Base-by-base conservation (phyloP, 1,140 invertebrate species). In the Ceratosolen fusciceps region DNA sequence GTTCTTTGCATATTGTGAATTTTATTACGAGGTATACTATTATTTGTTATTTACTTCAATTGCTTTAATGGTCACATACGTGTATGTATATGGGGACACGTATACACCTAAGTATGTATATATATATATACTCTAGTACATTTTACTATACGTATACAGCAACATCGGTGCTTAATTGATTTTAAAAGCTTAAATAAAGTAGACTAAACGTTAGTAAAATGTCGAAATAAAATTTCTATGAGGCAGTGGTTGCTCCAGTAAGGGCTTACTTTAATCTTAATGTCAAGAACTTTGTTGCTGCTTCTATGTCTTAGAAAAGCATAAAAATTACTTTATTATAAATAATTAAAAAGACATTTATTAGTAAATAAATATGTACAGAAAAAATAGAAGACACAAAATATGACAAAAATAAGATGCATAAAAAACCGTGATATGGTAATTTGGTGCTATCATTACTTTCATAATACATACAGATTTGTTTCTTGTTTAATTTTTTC, bases 201-300 rank as follows among this genome's bases (percentile, higher is more conserved):
- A 67, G 34, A 62, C 62, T 21, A 77, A 78, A 60, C n/a, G 2
- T 71, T 47, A 31, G 58, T 16, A 14, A 73, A 52, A 52, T 16
- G 24, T 67, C 19, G 29, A 74, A 73, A 73, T 73, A 79, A 65
- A 79, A 68, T 58, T 58, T 58, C 62, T 74, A 74, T 67, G 24
- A 74, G 78, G 78, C 78, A 79, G 78, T 79, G 78, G 70, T 14
- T 58, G 37, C 56, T 74, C 31, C 19, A 79, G 49, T 16, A n/a
- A 37, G 16, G 72, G 56, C 24, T 21, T 5, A 72, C 39, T 52
- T 52, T 47, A 62, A 3, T 74, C n/a, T 74, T 47, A 31, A 1
- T 26, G 26, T 24, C n/a, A 37, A 31, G 43, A 49, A 34, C 16
- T 76, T 67, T 76, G 37, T 54, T 34, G 52, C n/a, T 19, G 70